A percentile compares a stretch with the other conserved stretches of the same genome.
Evolutionary conservation across 64 coral and sea anemone species (phyloP).

Genomic region (Astreopora myriophthalma): DNA sequence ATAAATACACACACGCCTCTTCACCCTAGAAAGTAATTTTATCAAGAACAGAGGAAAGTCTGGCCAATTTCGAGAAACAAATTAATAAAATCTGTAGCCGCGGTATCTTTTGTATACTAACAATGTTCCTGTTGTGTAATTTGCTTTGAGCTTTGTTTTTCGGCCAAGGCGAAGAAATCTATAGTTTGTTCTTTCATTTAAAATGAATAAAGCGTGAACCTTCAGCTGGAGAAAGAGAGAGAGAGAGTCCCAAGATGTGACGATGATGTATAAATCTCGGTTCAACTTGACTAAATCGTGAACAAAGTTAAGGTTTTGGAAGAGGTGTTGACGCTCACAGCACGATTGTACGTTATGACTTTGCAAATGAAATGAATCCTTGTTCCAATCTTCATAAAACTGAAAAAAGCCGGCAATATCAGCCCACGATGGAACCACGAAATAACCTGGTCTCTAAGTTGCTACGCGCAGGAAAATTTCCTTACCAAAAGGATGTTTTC

Average conservation of each 20-base stretch:
- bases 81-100: neutral
- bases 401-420: neutral
- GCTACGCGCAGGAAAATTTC: neutral
- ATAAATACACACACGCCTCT: conserved; percentile 22
- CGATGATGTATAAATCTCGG: neutral
- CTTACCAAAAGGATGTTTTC: neutral
- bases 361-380: neutral
- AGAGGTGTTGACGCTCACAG: neutral
- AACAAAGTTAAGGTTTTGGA: neutral
- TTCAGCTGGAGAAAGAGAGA: neutral
- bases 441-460: neutral
- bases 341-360: neutral
- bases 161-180: neutral
- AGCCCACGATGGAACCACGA: neutral
- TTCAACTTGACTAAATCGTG: neutral
- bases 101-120: neutral
- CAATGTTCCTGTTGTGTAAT: neutral
- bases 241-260: neutral
- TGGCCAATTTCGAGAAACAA: conserved; percentile 39
- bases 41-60: conserved; percentile 15
- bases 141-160: neutral
- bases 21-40: conserved; percentile 2
- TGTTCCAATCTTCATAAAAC: neutral
- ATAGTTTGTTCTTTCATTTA: neutral
- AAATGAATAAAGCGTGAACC: neutral